These are phyloP conservation scores for Drosophila baimaii DNA, from an alignment of 1,140 invertebrate genomes.

Conservation along the genomic window DNA sequence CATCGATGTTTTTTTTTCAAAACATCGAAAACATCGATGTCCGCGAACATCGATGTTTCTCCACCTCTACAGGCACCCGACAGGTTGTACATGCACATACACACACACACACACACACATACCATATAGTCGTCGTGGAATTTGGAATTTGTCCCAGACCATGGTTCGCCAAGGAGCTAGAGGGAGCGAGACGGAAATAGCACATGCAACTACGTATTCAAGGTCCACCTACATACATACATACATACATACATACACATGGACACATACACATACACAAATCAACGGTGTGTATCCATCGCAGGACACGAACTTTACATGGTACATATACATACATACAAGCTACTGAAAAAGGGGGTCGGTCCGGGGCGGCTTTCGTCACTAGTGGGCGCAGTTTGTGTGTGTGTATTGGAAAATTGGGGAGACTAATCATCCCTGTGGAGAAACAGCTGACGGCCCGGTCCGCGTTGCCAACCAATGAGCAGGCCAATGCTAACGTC, in stretches of 20 bases:
- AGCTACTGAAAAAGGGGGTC: conserved; percentile 11
- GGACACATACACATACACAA: neutral
- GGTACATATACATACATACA: conserved; percentile 10
- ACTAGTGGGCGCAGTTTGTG: conserved; percentile 26
- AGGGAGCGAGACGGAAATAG: neutral
- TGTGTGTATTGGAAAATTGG: conserved; percentile 26
- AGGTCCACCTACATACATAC: conserved; percentile 62
- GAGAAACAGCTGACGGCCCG: neutral
- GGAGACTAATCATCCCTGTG: neutral
- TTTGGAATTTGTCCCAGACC: conserved; percentile 78
- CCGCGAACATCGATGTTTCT: no score
- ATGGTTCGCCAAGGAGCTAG: conserved; percentile 42
- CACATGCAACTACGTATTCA: conserved; percentile 47
- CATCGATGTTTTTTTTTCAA: no score
- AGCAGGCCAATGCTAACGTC: neutral
- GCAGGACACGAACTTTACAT: conserved; percentile 35
- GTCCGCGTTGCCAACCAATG: neutral
- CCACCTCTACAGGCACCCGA: conserved; percentile 1
- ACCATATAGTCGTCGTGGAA: conserved; percentile 16
- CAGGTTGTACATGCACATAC: conserved; percentile 8
- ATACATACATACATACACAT: conserved; percentile 2
- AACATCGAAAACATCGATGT: no score
- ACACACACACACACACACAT: conserved; percentile 11
- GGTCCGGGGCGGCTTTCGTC: conserved; percentile 39
- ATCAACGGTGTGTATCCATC: conserved; percentile 22